Percentiles rank a stretch among this genome's conserved stretches.
Evolutionary conservation across 2,888 invertebrate species (phyloP).

Genomic region (Cheilosia variabilis): DNA sequence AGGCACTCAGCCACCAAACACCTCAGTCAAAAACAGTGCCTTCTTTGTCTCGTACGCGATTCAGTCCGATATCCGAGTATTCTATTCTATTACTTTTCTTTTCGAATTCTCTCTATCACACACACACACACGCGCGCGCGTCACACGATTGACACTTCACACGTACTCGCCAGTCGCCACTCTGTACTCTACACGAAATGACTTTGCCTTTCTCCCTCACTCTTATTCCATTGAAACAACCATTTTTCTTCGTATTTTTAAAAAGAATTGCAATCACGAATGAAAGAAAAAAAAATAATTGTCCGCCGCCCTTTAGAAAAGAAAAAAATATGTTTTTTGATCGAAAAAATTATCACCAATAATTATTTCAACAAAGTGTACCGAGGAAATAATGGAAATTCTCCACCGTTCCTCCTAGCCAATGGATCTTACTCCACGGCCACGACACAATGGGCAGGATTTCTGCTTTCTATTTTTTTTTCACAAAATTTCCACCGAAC

Average conservation of each 20-base stretch:
- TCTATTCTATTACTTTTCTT: conserved; percentile 45
- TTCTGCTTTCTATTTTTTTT: conserved; percentile 51
- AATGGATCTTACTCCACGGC: background rate
- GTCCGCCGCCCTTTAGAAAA: conserved; percentile 41
- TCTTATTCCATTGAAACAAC: conserved; percentile 45
- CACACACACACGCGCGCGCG: conserved; percentile 41
- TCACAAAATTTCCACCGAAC: conserved; percentile 51
- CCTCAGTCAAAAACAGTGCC: conserved; percentile 2
- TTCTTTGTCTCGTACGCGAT: conserved; percentile 45
- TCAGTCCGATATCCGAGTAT: conserved; percentile 17
- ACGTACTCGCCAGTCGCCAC: conserved; percentile 28
- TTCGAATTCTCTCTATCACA: conserved; percentile 12
- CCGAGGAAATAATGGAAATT: conserved; percentile 29
- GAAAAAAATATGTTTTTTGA: conserved; percentile 21
- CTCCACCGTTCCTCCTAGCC: conserved; percentile 18
- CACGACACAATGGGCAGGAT: conserved; percentile 29
- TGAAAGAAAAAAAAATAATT: conserved; percentile 25
- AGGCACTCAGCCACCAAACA: background rate
- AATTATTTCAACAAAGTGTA: conserved; percentile 24
- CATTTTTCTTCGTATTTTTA: conserved; percentile 66
- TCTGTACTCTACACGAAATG: conserved; percentile 44
- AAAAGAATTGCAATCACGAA: conserved; percentile 53
- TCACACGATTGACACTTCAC: conserved; percentile 63
- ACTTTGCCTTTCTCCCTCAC: conserved; percentile 42
- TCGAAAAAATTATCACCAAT: conserved; percentile 28